Evolutionary conservation across 2,888 invertebrate genomes (phyloP), one percentile per base, ranked within the genome.

Genomic region (Mythimna lalbum): DNA sequence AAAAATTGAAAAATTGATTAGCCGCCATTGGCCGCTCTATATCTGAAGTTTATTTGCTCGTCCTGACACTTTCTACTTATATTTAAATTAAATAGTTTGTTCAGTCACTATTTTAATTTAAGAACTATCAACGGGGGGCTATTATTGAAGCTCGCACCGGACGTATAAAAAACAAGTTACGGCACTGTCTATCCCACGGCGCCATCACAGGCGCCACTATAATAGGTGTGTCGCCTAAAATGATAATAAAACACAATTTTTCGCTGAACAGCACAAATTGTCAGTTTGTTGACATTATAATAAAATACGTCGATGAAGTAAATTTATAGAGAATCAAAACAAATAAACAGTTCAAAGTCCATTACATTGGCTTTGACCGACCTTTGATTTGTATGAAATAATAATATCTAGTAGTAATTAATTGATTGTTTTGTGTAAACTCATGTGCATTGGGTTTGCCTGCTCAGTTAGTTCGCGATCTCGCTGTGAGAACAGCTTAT

Each of bases 341-440:
- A 76, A 69, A 65, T 2, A 31, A 43, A 39, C 7, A 49, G 62
- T 27, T 69, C 73, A 62, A 82, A 82, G 82, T 82, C 79, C 63
- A 65, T 7, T 59, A 10, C 27, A 56, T 56, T 33, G 17, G 10
- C 23, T 55, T 9, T 1, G 31, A 47, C 12, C 68, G 62, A 79
- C 78, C 79, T 79, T 79, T 79, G 82, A 63, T 63, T 73, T 64
- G 5, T 69, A 63, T 76, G 64, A 76, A 78, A 75, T 63, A 75
- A 9, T 27, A 47, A 49, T 60, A 52, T 53, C 17, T 43, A 43
- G 1, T n/a, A 49, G 19, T 49, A 49, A 49, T 7, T 52, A 52
- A 61, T 73, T 73, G 12, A 43, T 39, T 73, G 53, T 63, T 73
- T 66, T 62, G 21, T 23, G n/a, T 52, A 50, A n/a, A 61, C 57